Conservation (phyloP, 2,888 invertebrate genomes). For the Ormyrus pomaceus region DNA sequence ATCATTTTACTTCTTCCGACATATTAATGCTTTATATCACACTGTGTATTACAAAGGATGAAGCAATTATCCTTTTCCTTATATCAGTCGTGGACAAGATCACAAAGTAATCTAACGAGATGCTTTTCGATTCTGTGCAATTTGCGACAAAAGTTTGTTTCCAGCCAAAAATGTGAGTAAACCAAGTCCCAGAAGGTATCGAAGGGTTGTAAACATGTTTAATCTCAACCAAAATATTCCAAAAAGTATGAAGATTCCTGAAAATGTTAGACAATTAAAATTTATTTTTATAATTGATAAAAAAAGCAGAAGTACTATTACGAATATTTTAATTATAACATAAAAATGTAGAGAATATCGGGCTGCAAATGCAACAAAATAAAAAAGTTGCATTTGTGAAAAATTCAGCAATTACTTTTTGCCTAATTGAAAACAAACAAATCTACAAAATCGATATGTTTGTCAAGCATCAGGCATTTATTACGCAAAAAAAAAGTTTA, state of each 20-base stretch:
- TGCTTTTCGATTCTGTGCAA: conserved; percentile 78
- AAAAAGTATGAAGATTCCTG: conserved; percentile 92
- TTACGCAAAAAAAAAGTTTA: not conserved
- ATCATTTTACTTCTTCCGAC: too few relatives aligned
- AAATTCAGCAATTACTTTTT: conserved; percentile 68
- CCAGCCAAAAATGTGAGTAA: conserved; percentile 95
- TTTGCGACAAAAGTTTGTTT: conserved; percentile 90
- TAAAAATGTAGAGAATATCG: conserved; percentile 67
- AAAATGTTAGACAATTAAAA: conserved; percentile 62
- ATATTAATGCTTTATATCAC: conserved; percentile 35
- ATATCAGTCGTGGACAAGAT: conserved; percentile 38
- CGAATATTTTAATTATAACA: conserved; percentile 24
- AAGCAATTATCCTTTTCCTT: not conserved
- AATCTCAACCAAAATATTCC: conserved; percentile 93
- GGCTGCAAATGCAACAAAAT: conserved; percentile 69
- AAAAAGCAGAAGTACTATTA: not conserved
- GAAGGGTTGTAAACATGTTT: conserved; percentile 97
- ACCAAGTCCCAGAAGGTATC: conserved; percentile 90
- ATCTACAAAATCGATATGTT: conserved; percentile 54
- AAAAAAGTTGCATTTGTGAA: conserved; percentile 67
- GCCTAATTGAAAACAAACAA: conserved; percentile 69
- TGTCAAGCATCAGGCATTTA: conserved; percentile 67
- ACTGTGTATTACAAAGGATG: conserved; percentile 17
- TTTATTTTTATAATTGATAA: not conserved
- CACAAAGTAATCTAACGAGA: conserved; percentile 57